These are phyloP conservation scores for Ophion ellenae DNA, from an alignment of 2,888 invertebrate species.

Conservation along the genomic window DNA sequence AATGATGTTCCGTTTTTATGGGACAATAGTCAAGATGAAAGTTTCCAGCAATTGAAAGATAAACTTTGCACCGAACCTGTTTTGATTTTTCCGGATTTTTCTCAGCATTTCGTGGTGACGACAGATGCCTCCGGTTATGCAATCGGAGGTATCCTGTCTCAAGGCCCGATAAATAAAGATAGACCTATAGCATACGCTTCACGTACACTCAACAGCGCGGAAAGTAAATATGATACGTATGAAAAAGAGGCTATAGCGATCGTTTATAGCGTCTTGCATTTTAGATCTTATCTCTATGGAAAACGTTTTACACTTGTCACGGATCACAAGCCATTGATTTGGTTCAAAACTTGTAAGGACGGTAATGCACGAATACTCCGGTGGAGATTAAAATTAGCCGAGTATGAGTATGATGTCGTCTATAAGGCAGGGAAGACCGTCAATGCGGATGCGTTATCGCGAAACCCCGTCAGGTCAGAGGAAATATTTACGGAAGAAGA, in stretches of 20 bases:
- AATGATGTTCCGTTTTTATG: slow-evolving; percentile 54
- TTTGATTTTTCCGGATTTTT: slow-evolving; percentile 46
- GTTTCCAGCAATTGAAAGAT: slow-evolving; percentile 60
- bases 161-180: not conserved
- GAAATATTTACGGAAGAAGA: slow-evolving; percentile 23
- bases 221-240: too few species aligned
- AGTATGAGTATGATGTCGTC: slow-evolving; percentile 73
- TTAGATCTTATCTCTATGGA: too few species aligned
- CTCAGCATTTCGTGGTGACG: not conserved
- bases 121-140: too few species aligned
- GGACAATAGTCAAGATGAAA: slow-evolving; percentile 35
- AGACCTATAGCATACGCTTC: slow-evolving; percentile 66
- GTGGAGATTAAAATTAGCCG: slow-evolving; percentile 74
- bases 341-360: slow-evolving; percentile 64
- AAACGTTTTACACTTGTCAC: too few species aligned
- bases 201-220: slow-evolving; percentile 34
- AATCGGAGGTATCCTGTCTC: too few species aligned
- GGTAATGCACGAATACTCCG: slow-evolving; percentile 69
- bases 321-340: slow-evolving; percentile 48
- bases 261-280: too few species aligned
- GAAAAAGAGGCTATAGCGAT: too few species aligned
- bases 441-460: slow-evolving; percentile 45
- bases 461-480: slow-evolving; percentile 33
- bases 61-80: slow-evolving; percentile 48
- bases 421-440: slow-evolving; percentile 62